Conservation (phyloP, 1,140 invertebrate genomes). For the Cotesia glomerata region DNA sequence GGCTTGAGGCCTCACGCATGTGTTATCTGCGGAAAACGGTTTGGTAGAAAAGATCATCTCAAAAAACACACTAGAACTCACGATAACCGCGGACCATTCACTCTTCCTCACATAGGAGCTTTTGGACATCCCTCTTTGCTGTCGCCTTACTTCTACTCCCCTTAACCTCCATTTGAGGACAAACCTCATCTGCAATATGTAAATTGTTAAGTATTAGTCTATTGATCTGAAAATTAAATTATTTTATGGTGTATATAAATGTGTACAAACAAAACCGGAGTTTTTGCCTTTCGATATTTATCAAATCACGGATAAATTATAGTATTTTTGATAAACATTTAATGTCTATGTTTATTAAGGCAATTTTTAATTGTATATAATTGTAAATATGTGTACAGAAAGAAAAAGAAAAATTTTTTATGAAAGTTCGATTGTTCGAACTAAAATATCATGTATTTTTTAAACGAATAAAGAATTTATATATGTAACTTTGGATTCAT, state of each 20-base stretch:
- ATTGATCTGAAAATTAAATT: too few species aligned
- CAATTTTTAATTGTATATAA: neutral
- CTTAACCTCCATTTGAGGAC: conserved; percentile 31
- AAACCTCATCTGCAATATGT: neutral
- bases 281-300: too few species aligned
- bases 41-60: conserved; percentile 87
- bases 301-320: neutral
- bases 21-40: conserved; percentile 80
- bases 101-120: conserved; percentile 34
- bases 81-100: conserved; percentile 46
- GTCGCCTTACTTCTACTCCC: neutral
- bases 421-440: too few species aligned
- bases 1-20: conserved; percentile 83
- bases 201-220: too few species aligned
- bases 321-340: too few species aligned
- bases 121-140: conserved; percentile 34
- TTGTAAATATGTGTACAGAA: neutral
- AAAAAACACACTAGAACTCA: conserved; percentile 84
- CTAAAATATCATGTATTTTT: too few species aligned
- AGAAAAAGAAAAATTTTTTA: neutral
- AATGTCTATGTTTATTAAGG: neutral
- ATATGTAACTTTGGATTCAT: too few species aligned
- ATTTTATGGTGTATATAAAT: conserved; percentile 17
- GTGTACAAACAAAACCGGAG: too few species aligned
- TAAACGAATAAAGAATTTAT: too few species aligned